These are phyloP conservation scores for Pinna nobilis DNA, from an alignment of 1,140 invertebrate genomes.

Conservation along the genomic window DNA sequence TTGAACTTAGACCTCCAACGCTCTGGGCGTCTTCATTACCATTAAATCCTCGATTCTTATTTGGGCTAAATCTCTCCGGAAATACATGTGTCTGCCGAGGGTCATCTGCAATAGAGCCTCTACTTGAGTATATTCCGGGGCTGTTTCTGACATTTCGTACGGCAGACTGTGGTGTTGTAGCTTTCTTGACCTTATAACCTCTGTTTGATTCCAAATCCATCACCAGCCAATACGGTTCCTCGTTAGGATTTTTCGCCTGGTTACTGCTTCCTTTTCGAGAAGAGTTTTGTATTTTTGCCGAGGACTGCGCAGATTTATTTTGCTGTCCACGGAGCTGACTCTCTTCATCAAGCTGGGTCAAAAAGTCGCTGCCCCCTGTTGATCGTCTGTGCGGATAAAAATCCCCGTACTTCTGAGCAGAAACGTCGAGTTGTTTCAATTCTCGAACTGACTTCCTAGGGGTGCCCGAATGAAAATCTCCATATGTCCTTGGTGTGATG, in stretches of 20 bases:
- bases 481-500: not conserved
- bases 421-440: conserved; percentile 8
- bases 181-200: conserved; percentile 11
- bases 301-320: not conserved
- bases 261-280: not conserved
- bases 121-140: too few relatives aligned
- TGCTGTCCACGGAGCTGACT: conserved; percentile 7
- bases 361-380: conserved; percentile 15
- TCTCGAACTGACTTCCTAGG: not conserved
- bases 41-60: too few relatives aligned
- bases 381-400: not conserved
- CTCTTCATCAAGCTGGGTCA: conserved; percentile 31
- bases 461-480: conserved; percentile 5
- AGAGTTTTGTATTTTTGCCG: not conserved
- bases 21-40: too few relatives aligned
- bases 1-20: too few relatives aligned
- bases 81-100: too few relatives aligned
- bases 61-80: too few relatives aligned
- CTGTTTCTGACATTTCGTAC: not conserved
- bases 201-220: conserved; percentile 13
- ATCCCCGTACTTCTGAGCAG: not conserved
- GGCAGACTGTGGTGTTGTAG: not conserved
- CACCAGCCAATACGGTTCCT: conserved; percentile 11
- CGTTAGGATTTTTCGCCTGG: not conserved
- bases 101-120: too few relatives aligned